Evolutionary conservation across 2,113 vertebrate species (phyloP).

Genomic region (Colistium nudipinnis): DNA sequence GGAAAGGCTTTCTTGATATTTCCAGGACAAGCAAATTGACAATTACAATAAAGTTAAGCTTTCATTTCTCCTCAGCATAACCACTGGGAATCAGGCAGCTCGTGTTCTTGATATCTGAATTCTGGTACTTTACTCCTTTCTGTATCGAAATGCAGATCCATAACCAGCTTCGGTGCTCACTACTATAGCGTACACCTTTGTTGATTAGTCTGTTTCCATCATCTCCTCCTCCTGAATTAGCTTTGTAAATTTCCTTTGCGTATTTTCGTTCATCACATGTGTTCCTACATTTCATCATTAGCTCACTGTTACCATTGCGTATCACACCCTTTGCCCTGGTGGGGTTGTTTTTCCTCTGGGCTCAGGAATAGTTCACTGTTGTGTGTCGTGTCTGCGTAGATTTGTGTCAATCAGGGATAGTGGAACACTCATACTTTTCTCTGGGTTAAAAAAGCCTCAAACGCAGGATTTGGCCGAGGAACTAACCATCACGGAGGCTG

Average conservation of each 20-base stretch:
- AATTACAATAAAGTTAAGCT: too few relatives aligned
- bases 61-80: too few relatives aligned
- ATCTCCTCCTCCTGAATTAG: not conserved
- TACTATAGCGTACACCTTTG: not conserved
- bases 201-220: not conserved
- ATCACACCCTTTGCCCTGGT: slow-evolving; percentile 6
- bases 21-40: too few relatives aligned
- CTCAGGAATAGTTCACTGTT: slow-evolving; percentile 24
- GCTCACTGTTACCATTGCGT: slow-evolving; percentile 4
- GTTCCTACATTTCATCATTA: slow-evolving; percentile 3
- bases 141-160: too few relatives aligned
- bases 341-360: slow-evolving; percentile 16
- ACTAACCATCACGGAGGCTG: not conserved
- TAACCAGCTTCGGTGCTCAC: not conserved
- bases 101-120: too few relatives aligned
- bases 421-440: not conserved
- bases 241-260: not conserved
- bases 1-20: too few relatives aligned
- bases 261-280: slow-evolving; percentile 5
- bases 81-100: too few relatives aligned
- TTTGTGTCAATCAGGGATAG: not conserved
- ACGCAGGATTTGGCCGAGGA: not conserved
- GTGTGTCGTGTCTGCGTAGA: slow-evolving; percentile 25
- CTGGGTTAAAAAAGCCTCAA: not conserved
- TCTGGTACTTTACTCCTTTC: too few relatives aligned